Evolutionary conservation across 2,888 invertebrate species (phyloP).

Genomic region (Hyppa rectilinea): DNA sequence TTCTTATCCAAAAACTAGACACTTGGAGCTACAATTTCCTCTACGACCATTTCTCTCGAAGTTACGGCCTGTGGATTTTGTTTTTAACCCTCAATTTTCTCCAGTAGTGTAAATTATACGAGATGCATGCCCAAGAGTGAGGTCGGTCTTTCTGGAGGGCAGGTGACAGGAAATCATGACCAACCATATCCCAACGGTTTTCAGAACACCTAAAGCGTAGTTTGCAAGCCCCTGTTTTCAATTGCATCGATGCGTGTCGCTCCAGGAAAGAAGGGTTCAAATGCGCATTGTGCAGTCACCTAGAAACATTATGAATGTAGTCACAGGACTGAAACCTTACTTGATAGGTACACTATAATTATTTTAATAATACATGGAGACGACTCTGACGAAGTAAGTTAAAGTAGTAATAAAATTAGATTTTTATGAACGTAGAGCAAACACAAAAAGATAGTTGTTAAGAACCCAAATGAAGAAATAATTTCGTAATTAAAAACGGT

Average conservation of each 20-base stretch:
- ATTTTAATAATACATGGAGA: neutral
- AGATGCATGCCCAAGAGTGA: neutral
- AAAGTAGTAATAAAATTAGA: neutral
- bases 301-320: constrained; percentile 16
- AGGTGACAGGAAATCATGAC: constrained; percentile 6
- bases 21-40: no score
- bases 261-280: constrained; percentile 17
- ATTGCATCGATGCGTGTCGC: constrained; percentile 41
- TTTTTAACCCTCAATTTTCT: no score
- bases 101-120: no score
- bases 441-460: neutral
- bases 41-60: no score
- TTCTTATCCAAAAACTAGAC: no score
- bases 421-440: neutral
- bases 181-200: neutral
- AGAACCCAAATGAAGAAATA: neutral
- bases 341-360: neutral
- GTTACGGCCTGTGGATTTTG: no score
- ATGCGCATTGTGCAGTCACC: constrained; percentile 18
- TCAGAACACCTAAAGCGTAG: neutral
- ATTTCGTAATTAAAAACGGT: neutral
- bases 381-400: neutral
- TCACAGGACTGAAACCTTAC: neutral
- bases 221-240: constrained; percentile 4
- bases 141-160: neutral